phyloP scores from a whole-genome alignment of 2,888 invertebrate genomes.

The Nebria salina region DNA sequence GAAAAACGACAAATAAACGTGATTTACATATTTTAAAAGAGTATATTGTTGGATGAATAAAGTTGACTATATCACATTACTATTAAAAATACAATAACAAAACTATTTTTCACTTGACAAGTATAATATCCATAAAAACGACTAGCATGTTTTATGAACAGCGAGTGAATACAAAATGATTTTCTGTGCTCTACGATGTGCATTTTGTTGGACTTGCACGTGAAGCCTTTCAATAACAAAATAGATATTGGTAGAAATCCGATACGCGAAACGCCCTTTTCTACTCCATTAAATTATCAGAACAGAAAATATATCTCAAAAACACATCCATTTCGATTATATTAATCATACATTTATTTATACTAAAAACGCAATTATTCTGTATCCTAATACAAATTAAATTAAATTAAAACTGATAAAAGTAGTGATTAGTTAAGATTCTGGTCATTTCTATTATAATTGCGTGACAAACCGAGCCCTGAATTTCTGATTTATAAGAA shows the following conservation, averaged over 20 bases:
- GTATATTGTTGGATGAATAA: neutral
- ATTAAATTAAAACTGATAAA: too few relatives aligned
- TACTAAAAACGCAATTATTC: too few relatives aligned
- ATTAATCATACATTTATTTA: conserved; percentile 6
- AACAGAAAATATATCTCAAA: neutral
- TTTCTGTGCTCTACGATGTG: neutral
- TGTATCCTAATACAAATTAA: too few relatives aligned
- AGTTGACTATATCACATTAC: neutral
- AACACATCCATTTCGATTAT: conserved; percentile 1
- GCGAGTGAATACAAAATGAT: neutral
- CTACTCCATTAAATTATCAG: neutral
- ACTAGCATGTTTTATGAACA: neutral
- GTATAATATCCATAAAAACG: neutral
- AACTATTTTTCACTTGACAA: neutral
- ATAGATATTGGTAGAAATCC: conserved; percentile 4
- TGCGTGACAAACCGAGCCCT: too few relatives aligned
- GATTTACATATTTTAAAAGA: neutral
- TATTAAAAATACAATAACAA: neutral
- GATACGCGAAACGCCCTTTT: conserved; percentile 2
- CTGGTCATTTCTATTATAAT: too few relatives aligned
- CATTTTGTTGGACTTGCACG: neutral
- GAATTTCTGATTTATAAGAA: neutral
- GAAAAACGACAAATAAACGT: neutral
- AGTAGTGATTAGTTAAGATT: too few relatives aligned
- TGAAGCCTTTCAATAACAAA: conserved; percentile 16